A percentile compares a stretch with the other conserved stretches of the same genome.
These are phyloP conservation scores for Crematogaster levior DNA, from an alignment of 2,888 invertebrate species.

Conservation along the genomic window DNA sequence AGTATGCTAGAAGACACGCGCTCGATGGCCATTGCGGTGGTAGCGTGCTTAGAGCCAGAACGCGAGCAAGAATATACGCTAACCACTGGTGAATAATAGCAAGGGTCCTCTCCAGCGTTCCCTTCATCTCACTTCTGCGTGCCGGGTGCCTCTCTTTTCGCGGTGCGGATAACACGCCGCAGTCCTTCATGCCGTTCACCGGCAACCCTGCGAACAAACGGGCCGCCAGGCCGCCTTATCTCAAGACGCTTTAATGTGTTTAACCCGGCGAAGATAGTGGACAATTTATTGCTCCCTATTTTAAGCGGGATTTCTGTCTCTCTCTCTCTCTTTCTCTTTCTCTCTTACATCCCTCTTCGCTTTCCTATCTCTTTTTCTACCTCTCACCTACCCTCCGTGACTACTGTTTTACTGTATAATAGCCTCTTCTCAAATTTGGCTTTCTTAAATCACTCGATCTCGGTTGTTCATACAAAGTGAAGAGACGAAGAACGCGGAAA, in stretches of 20 bases:
- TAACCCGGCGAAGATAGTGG: conserved; percentile 84
- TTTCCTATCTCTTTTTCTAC: conserved; percentile 1
- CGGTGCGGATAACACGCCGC: conserved; percentile 76
- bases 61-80: conserved; percentile 36
- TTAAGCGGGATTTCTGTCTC: conserved; percentile 77
- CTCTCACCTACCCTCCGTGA: neutral
- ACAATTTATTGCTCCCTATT: conserved; percentile 85
- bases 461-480: neutral
- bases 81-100: conserved; percentile 63
- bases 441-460: conserved; percentile 14
- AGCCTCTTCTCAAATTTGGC: conserved; percentile 38
- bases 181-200: conserved; percentile 78
- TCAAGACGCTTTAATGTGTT: conserved; percentile 85
- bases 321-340: conserved; percentile 49
- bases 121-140: conserved; percentile 40
- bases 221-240: conserved; percentile 82
- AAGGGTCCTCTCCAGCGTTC: conserved; percentile 36
- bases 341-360: conserved; percentile 5
- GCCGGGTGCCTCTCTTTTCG: conserved; percentile 66
- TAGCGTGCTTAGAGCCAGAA: conserved; percentile 37
- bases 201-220: conserved; percentile 83
- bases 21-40: conserved; percentile 24
- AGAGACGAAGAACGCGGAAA: neutral
- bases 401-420: conserved; percentile 6
- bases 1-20: conserved; percentile 21